These are phyloP conservation scores for Tipula lateralis DNA, from an alignment of 2,888 invertebrate species.

Conservation along the genomic window DNA sequence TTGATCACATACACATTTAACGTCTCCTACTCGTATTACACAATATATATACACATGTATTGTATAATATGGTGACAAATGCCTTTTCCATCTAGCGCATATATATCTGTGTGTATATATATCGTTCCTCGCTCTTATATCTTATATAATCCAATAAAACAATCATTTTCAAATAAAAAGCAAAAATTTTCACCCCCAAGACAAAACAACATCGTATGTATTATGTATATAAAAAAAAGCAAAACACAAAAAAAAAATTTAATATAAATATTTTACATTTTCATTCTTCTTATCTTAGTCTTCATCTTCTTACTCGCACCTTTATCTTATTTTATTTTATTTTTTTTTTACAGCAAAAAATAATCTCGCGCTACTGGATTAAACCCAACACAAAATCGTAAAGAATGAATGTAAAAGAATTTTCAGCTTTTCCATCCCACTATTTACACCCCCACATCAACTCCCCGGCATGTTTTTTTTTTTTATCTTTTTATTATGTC, in stretches of 20 bases:
- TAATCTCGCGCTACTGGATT: conserved; percentile 19
- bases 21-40: not conserved
- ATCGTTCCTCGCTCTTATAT: not conserved
- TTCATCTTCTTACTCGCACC: not conserved
- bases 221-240: not conserved
- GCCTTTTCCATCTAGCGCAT: not conserved
- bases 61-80: not conserved
- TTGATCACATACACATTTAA: not conserved
- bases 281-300: not conserved
- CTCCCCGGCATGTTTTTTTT: not conserved
- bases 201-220: not conserved
- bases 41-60: not conserved
- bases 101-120: too few relatives aligned
- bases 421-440: not conserved
- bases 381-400: not conserved
- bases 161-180: conserved; percentile 24
- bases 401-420: conserved; percentile 5
- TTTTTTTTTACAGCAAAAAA: not conserved
- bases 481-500: not conserved
- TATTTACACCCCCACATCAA: not conserved
- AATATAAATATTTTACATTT: conserved; percentile 24
- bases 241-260: not conserved
- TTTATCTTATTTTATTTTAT: conserved; percentile 14
- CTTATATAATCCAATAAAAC: not conserved
- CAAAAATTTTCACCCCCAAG: not conserved